Evolutionary conservation across 2,797 vertebrate genomes (phyloP), one percentile per base, ranked within the genome.

Genomic region (Triplophysa yarkandensis): DNA sequence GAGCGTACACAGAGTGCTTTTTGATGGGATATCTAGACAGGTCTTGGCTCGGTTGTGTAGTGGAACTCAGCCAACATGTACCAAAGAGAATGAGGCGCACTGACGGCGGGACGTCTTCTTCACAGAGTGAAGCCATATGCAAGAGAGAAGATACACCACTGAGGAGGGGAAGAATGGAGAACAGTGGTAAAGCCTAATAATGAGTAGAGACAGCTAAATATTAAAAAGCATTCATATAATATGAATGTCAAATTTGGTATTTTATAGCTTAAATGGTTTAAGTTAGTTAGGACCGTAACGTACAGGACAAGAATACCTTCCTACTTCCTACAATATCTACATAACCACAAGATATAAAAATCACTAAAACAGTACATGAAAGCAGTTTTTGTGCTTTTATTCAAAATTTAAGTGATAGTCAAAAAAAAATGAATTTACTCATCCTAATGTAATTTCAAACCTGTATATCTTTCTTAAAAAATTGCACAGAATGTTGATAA

Each of bases 31-130:
- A 60, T 75, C 73, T 75, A 68, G 73, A 75, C 73, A 75, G 64
- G 50, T 76, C 71, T 77, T 77, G 80, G 80, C 77, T 68, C 66
- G 58, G 52, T 25, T 68, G 23, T 27, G 43, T 17, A 7, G 34
- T 82, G 81, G 81, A 80, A 65, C 64, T 50, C 32, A 77, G 81
- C 81, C 81, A 82, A 76, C 23, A 70, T 28, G 6, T 66, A 57
- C 41, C 5, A 34, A 72, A 62, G 61, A 74, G 52, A 74, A 79
- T 64, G 71, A 77, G 75, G 71, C 69, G 48, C 68, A 41, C 65
- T 34, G 44, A 62, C 71, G n/a, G 32, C 27, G 67, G 71, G 58
- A 60, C 44, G 0, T 81, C 0, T n/a, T 76, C 72, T 64, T 63
- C 77, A 58, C 23, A 78, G 72, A 71, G 69, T 25, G 61, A 79